Evolutionary conservation across 2,113 vertebrate species (phyloP).

Genomic region (Zosterops borbonicus): DNA sequence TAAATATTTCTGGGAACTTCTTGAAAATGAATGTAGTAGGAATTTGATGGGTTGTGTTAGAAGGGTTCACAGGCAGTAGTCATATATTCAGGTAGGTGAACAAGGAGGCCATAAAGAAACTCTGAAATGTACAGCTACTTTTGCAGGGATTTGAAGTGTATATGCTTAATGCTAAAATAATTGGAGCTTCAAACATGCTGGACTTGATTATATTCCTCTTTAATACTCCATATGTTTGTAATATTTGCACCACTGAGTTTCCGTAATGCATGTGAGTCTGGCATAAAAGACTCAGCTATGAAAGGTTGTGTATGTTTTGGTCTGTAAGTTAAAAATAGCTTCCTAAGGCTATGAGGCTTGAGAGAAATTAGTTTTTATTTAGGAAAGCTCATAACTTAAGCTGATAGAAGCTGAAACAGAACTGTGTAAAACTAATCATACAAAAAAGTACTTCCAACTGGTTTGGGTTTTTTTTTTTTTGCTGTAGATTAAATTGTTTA

Average conservation of each 20-base stretch:
- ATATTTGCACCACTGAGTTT: background rate
- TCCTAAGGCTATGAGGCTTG: background rate
- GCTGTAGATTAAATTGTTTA: background rate
- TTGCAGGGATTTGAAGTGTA: background rate
- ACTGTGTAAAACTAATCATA: background rate
- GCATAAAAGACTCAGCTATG: background rate
- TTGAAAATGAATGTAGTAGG: background rate
- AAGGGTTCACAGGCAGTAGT: background rate
- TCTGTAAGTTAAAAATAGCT: background rate
- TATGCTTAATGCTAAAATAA: background rate
- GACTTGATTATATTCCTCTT: background rate
- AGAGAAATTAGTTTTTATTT: background rate
- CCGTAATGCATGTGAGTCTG: background rate
- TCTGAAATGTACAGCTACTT: background rate
- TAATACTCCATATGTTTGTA: background rate
- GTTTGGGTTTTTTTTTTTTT: fast-evolving
- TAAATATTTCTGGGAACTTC: background rate
- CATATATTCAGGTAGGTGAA: background rate
- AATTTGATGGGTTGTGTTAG: background rate
- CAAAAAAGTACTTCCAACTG: background rate
- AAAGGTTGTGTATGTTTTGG: background rate
- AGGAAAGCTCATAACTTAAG: background rate
- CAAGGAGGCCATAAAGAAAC: background rate
- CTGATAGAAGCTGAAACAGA: background rate
- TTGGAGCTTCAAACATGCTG: background rate